phyloP scores from a whole-genome alignment of 1,140 invertebrate genomes.

The Melanaphis sacchari region DNA sequence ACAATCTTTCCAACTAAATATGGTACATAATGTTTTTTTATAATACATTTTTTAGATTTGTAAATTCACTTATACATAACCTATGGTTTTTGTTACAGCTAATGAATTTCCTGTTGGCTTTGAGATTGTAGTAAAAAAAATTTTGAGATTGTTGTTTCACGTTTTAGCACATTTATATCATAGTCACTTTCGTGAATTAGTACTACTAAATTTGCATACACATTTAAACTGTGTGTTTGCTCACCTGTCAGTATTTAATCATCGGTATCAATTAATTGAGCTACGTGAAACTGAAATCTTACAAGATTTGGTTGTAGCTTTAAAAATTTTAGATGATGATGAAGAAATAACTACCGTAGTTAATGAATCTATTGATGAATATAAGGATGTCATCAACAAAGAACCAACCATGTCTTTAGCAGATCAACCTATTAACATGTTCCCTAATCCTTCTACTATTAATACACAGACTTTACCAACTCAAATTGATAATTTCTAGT shows the following conservation, averaged over 20 bases:
- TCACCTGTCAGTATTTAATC: slow-evolving; percentile 90
- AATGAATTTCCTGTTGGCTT: slow-evolving; percentile 95
- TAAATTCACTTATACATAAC: not conserved
- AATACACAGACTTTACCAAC: slow-evolving; percentile 43
- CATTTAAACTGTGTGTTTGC: slow-evolving; percentile 96
- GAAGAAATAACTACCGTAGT: not conserved
- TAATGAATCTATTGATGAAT: not conserved
- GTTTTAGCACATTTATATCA: slow-evolving; percentile 98
- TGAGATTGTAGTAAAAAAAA: slow-evolving; percentile 93
- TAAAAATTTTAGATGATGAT: slow-evolving; percentile 63
- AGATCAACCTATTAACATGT: slow-evolving; percentile 50
- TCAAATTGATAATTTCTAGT: slow-evolving; percentile 50
- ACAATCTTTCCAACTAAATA: slow-evolving; percentile 98
- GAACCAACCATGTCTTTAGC: slow-evolving; percentile 47
- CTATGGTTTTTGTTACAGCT: slow-evolving; percentile 70
- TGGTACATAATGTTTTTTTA: slow-evolving; percentile 70
- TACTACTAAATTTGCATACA: slow-evolving; percentile 88
- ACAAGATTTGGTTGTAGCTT: slow-evolving; percentile 81
- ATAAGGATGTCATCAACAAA: slow-evolving; percentile 36
- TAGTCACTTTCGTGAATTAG: slow-evolving; percentile 94
- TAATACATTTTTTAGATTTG: not conserved
- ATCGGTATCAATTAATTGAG: slow-evolving; percentile 87
- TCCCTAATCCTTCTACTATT: slow-evolving; percentile 28
- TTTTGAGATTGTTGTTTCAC: slow-evolving; percentile 94
- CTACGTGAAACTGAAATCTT: slow-evolving; percentile 95